Evolutionary conservation across 2,888 invertebrate genomes (phyloP).

Genomic region (Nephrotoma appendiculata): DNA sequence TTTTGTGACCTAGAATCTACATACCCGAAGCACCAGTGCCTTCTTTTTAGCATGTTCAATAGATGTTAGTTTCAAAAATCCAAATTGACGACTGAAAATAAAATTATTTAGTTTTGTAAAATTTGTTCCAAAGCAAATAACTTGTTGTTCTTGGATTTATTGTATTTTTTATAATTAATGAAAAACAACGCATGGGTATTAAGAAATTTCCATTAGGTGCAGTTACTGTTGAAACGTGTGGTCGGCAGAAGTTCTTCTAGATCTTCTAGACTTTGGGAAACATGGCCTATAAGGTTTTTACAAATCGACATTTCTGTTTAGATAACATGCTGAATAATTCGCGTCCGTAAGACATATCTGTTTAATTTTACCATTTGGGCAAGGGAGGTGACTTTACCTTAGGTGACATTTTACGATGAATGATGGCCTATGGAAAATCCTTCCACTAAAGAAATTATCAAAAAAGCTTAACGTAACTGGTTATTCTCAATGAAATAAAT

Average conservation of each 20-base stretch:
- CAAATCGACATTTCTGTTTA: too few species aligned
- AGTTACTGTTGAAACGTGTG: background rate
- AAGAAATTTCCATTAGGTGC: background rate
- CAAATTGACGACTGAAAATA: constrained; percentile 72
- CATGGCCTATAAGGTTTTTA: too few species aligned
- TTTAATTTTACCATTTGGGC: too few species aligned
- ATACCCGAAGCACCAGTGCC: constrained; percentile 60
- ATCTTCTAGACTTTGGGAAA: too few species aligned
- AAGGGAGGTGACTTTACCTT: too few species aligned
- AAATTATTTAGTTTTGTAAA: constrained; percentile 8
- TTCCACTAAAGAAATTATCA: too few species aligned
- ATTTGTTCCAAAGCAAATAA: background rate
- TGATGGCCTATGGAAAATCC: too few species aligned
- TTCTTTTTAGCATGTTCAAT: constrained; percentile 70
- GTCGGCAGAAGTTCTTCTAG: background rate
- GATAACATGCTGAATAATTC: too few species aligned
- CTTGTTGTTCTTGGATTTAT: background rate
- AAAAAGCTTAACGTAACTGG: too few species aligned
- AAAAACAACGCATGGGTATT: background rate
- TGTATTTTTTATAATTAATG: background rate
- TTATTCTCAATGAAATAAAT: too few species aligned
- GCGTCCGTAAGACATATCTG: too few species aligned
- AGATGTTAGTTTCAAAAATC: constrained; percentile 68
- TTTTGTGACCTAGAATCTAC: background rate
- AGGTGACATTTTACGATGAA: too few species aligned